Evolutionary conservation across 2,797 vertebrate genomes (phyloP).

Genomic region (Danio jaintianensis): DNA sequence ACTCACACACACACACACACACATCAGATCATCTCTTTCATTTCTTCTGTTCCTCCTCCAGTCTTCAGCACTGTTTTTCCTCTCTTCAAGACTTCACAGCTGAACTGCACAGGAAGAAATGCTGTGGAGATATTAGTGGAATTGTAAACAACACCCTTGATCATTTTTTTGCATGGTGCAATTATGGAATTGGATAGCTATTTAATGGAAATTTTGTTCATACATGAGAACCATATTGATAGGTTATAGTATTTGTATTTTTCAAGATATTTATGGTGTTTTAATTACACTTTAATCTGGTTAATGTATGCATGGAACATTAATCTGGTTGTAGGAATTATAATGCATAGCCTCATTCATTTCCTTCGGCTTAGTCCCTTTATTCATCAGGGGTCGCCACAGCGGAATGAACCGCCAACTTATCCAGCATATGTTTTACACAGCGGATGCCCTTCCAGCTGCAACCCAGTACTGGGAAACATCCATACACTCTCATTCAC

Average conservation of each 20-base stretch:
- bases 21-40: constrained; percentile 19
- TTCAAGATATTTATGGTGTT: background rate
- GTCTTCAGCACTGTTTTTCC: constrained; percentile 15
- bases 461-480: too few species aligned
- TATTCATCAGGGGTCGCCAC: too few species aligned
- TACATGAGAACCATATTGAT: background rate
- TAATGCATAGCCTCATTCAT: background rate
- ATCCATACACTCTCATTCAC: too few species aligned
- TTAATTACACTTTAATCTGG: background rate
- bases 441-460: too few species aligned
- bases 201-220: background rate
- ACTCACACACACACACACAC: background rate
- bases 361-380: too few species aligned
- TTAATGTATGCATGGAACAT: background rate
- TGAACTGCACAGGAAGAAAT: constrained; percentile 43
- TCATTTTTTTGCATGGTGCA: background rate
- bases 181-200: background rate
- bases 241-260: background rate
- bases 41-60: constrained; percentile 18
- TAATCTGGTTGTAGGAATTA: background rate
- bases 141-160: constrained; percentile 4
- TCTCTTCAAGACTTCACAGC: constrained; percentile 11
- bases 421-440: too few species aligned
- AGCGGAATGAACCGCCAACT: too few species aligned
- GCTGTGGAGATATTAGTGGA: constrained; percentile 26